Base-by-base conservation (phyloP, 2,797 vertebrate genomes). In the Lepilemur septentrionalis region DNA sequence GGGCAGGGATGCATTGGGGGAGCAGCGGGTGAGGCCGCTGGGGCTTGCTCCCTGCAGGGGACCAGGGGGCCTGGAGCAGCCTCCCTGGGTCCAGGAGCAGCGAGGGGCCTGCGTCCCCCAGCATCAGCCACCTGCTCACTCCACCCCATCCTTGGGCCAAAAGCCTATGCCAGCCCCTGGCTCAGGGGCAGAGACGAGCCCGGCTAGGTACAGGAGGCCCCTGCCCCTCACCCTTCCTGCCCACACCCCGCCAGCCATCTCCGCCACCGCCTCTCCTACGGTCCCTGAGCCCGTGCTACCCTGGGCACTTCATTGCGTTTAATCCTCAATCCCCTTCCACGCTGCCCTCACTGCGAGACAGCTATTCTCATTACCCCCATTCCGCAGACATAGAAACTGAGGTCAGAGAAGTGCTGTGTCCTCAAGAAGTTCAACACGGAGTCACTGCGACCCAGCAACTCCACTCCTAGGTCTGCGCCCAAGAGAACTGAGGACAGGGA, bases 1-100 rank as follows among this genome's bases (percentile, higher is more conserved):
- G 2, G n/a, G 61, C 48, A 50, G 83, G 48, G 14, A 48, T 14
- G 48, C n/a, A 7, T 5, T 8, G 55, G 52, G 48, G 6, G 35
- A 32, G 11, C 43, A 4, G 32, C 17, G 10, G 13, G 5, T 2
- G 15, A 32, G 35, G 48, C 38, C 2, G 0, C 10, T 2, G 28
- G 20, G 23, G 3, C 43, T 7, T 20, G 30, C 7, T 73, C 35
- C 57, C 67, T 50, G 52, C 35, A 18, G 11, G 13, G 70, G 32
- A 46, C 20, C 20, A 48, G 13, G 48, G 48, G 48, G 13, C 6
- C 7, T 13, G 69, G 8, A 15, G 20, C 38, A 22, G 35, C 55
- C 41, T 55, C 55, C 35, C 41, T 18, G 83, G 41, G 6, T 7
- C 5, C 22, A 4, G 7, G 48, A 63, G 46, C 79, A 88, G 52